Evolutionary conservation across 1,140 invertebrate genomes (phyloP).

Genomic region (Manduca sexta): DNA sequence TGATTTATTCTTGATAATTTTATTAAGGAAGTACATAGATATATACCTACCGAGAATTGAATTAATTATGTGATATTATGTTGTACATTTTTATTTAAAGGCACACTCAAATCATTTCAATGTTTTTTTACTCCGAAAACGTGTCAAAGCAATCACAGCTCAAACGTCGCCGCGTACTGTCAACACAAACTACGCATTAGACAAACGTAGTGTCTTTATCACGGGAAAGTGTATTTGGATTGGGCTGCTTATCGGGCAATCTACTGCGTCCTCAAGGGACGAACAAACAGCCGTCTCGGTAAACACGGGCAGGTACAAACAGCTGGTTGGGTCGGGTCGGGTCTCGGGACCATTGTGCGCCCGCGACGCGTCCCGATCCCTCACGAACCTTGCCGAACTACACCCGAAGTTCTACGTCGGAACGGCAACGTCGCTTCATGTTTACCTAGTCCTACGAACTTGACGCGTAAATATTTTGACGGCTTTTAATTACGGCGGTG

Average conservation of each 20-base stretch:
- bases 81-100: no score
- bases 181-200: no score
- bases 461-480: not conserved
- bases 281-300: constrained; percentile 13
- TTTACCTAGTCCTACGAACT: constrained; percentile 8
- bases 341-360: constrained; percentile 22
- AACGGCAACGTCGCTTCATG: constrained; percentile 32
- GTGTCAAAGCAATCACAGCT: no score
- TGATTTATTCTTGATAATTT: no score
- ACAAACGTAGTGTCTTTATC: no score
- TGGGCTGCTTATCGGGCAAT: not conserved
- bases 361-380: constrained; percentile 12
- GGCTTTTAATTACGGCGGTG: not conserved
- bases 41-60: no score
- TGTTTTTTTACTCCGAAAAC: no score
- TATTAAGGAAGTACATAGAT: no score
- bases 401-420: constrained; percentile 4
- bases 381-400: not conserved
- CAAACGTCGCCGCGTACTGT: no score
- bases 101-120: no score
- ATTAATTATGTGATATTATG: no score
- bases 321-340: constrained; percentile 18
- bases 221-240: not conserved
- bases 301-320: constrained; percentile 31
- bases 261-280: not conserved